Evolutionary conservation across 2,113 vertebrate genomes (phyloP), one percentile per base, ranked within the genome.

Genomic region (Otocyon megalotis): DNA sequence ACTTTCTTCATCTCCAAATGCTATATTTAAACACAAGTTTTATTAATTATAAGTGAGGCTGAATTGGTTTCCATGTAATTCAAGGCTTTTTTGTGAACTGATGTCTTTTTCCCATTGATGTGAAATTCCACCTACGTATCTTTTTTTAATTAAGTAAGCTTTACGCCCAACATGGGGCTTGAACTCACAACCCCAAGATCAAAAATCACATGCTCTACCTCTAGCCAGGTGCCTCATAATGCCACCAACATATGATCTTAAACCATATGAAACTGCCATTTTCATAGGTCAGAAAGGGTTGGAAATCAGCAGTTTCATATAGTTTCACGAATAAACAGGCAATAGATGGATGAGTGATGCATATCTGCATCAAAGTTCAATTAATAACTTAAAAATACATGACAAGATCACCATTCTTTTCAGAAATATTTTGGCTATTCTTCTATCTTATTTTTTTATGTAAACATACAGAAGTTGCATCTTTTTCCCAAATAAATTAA

Each of bases 381-480:
- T 62, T 54, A 83, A 22, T 84, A 20, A 10, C 32, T 93, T 94
- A 85, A 95, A 83, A 83, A 56, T 67, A 48, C 3, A 82, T 37
- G 67, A 74, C 2, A 65, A 69, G 6, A 28, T 82, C 1, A 4
- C 12, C 84, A 67, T 48, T 58, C 13, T 87, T 88, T 74, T 35
- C 54, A 97, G 50, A 79, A 85, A 92, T 92, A 1, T 63, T 8
- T 74, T 92, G 26, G 5, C 2, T 67, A 4, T 60, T 96, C 43
- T 77, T 16, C 48, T 65, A 86, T 37, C 9, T 71, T 91, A 48
- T 37, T 90, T 91, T 95, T 95, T 86, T 69, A 35, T 50, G 15
- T 76, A 28, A 96, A 80, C 24, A 69, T 56, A 76, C 30, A 74
- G 56, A 71, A 4, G 76, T 60, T 10, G 7, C 15, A 3, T 22